A percentile compares a stretch with the other conserved stretches of the same genome.
These are phyloP conservation scores for Machimus atricapillus DNA, from an alignment of 2,888 invertebrate genomes.

Conservation along the genomic window DNA sequence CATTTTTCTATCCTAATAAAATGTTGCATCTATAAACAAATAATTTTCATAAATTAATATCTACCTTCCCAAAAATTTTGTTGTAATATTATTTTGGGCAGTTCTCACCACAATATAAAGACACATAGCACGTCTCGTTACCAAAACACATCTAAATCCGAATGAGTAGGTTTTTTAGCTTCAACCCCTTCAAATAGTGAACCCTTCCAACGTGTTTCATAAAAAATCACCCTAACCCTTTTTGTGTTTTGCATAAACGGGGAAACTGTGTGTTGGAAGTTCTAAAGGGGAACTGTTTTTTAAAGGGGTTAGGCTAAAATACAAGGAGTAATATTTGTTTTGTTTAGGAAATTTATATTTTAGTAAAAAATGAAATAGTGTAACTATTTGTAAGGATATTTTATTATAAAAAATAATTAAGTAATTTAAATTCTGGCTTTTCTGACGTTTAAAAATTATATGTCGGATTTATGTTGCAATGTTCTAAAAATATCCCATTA, in stretches of 20 bases:
- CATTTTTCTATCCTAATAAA: too few species aligned
- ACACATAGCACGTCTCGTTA: not conserved
- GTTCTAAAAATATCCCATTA: not conserved
- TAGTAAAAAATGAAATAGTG: not conserved
- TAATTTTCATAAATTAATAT: not conserved
- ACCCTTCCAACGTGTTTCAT: not conserved
- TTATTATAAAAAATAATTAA: not conserved
- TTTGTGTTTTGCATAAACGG: not conserved
- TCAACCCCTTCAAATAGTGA: not conserved
- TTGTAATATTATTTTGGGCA: not conserved
- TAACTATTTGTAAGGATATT: not conserved
- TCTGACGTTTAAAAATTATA: not conserved
- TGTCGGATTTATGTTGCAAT: not conserved
- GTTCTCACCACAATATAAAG: not conserved
- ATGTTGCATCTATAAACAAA: not conserved
- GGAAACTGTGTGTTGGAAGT: not conserved
- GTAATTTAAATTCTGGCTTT: too few species aligned
- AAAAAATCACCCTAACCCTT: conserved; percentile 28
- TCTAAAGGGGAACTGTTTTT: conserved; percentile 7
- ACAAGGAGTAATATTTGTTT: not conserved
- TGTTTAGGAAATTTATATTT: not conserved
- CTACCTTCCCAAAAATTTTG: not conserved
- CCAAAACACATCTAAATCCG: not conserved
- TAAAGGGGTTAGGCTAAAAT: not conserved
- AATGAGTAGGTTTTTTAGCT: not conserved